Conservation (phyloP, 2,888 invertebrate species). For the Eulithis testata region DNA sequence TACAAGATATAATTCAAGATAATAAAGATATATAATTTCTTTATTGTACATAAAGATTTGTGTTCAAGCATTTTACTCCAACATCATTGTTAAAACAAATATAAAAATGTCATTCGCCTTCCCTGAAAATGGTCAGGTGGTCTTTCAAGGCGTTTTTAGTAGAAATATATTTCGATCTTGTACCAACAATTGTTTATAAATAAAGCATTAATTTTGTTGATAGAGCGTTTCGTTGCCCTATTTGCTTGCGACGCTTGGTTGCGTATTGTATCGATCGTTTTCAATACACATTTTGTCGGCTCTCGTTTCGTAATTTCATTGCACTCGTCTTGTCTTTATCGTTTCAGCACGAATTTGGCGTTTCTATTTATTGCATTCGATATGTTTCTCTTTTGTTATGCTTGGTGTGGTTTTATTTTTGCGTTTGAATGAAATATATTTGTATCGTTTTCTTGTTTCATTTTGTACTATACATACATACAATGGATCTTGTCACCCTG, state of each 20-base stretch:
- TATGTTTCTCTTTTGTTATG: conserved; percentile 42
- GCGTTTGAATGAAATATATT: conserved; percentile 23
- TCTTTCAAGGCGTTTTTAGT: no score
- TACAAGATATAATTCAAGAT: no score
- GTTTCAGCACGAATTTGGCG: conserved; percentile 57
- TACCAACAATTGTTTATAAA: conserved; percentile 23
- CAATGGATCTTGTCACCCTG: conserved; percentile 1
- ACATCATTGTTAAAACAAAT: no score
- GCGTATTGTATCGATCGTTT: conserved; percentile 51
- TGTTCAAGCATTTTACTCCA: no score
- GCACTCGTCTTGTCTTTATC: conserved; percentile 50
- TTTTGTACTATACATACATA: not conserved
- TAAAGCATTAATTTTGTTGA: conserved; percentile 61
- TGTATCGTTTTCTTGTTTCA: conserved; percentile 22
- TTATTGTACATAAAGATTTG: no score
- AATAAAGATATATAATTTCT: no score
- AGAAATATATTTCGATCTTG: not conserved
- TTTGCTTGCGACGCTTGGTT: conserved; percentile 72
- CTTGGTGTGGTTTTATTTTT: conserved; percentile 56
- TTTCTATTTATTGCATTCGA: conserved; percentile 21
- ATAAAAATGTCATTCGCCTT: no score
- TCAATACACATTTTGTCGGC: conserved; percentile 49
- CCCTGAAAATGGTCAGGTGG: no score
- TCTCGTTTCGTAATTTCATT: conserved; percentile 53
- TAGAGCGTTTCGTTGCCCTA: conserved; percentile 65